These are phyloP conservation scores for Tanytarsus gracilentus DNA, from an alignment of 2,888 invertebrate species.

Conservation along the genomic window DNA sequence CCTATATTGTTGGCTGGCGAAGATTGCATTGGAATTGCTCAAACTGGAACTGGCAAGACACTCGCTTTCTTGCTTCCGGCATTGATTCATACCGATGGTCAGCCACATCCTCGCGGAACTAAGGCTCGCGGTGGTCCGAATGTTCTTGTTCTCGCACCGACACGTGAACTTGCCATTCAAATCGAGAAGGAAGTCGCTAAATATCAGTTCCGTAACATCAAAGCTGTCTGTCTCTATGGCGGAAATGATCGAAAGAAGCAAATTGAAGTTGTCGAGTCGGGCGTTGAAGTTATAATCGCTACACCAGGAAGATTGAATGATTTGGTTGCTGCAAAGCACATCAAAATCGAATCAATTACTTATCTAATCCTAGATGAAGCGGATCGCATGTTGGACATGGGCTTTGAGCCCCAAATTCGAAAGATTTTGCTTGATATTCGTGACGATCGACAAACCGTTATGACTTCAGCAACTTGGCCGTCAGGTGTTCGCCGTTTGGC, in stretches of 20 bases:
- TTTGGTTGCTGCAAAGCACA: conserved; percentile 59
- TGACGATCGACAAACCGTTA: conserved; percentile 87
- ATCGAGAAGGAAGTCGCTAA: conserved; percentile 86
- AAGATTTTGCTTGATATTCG: conserved; percentile 70
- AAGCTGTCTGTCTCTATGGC: conserved; percentile 84
- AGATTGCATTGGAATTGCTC: conserved; percentile 94
- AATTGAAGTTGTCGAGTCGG: conserved; percentile 59
- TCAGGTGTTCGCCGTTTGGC: conserved; percentile 76
- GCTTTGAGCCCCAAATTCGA: conserved; percentile 80
- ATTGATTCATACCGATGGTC: conserved; percentile 84
- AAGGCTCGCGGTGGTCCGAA: conserved; percentile 69
- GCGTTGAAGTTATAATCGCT: conserved; percentile 92
- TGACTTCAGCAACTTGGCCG: conserved; percentile 98
- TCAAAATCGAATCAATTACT: conserved; percentile 71
- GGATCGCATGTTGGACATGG: conserved; percentile 63
- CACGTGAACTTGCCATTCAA: conserved; percentile 85
- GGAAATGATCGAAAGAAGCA: conserved; percentile 77
- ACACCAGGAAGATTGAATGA: conserved; percentile 92
- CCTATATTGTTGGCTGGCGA: conserved; percentile 82
- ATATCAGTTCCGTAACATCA: conserved; percentile 79
- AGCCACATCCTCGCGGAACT: conserved; percentile 56
- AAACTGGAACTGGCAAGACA: conserved; percentile 92
- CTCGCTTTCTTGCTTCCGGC: conserved; percentile 88
- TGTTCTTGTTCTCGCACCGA: conserved; percentile 83
- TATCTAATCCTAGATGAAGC: conserved; percentile 90